Evolutionary conservation across 2,888 invertebrate species (phyloP), one percentile per base, ranked within the genome.

Genomic region (Busseola fusca): DNA sequence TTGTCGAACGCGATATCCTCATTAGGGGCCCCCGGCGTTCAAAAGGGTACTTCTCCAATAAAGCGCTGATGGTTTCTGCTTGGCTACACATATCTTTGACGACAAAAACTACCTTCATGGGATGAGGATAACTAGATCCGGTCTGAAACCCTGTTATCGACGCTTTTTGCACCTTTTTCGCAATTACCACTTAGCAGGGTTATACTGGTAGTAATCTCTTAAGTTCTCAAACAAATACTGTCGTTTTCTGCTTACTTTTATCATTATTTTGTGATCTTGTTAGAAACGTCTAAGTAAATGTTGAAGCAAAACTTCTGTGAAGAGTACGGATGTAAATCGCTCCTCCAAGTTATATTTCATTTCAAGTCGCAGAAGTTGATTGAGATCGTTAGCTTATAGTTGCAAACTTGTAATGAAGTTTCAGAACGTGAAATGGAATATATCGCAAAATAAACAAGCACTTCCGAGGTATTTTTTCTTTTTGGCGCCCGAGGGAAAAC

Each of bases 31-130:
- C 34, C 67, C 65, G 70, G 64, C 74, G 76, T 78, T 83, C 80
- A 69, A 76, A 86, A 84, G 79, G 83, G 84, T 73, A 74, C 78
- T 84, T 75, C 74, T 72, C 74, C 76, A 79, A 80, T 83, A 84
- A 83, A 84, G 78, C 69, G 78, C 71, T 78, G 79, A 78, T 80
- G 79, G 78, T 65, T 82, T 82, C 83, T 77, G 64, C 79, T 83
- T 79, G 71, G 65, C 70, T 72, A 81, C 73, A 74, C 75, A 76
- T 63, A 72, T 69, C 67, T 72, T 40, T 48, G 63, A 54, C 34
- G 71, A 21, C 74, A 78, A 78, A 82, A 81, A 80, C 71, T 74
- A 64, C 64, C 70, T 74, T 68, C 21, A 50, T 12, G 27, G 25
- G 42, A 65, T 40, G 57, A 57, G 25, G 69, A 65, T 70, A 69